Base-by-base conservation (phyloP, 2,797 vertebrate genomes). In the Pipistrellus pipistrellus region DNA sequence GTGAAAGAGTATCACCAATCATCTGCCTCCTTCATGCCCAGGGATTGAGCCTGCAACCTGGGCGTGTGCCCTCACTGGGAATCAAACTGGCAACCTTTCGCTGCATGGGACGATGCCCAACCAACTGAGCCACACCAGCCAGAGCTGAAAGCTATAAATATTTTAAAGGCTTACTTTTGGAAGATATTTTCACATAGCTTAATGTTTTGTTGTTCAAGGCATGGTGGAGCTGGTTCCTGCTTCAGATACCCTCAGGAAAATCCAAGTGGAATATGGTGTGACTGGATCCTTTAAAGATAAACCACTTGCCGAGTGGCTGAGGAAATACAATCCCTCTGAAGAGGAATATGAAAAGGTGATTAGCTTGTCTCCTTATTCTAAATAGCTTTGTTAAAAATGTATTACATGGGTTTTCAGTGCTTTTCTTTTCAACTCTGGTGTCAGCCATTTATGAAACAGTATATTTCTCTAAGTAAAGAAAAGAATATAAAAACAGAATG, bases 201-300 rank as follows among this genome's bases (percentile, higher is more conserved):
- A 68, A 72, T 96, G 30, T 83, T 46, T 97, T 98, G 84, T 91
- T 4, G n/a, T 73, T 97, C 85, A 96, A 99, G 99, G 99, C 51
- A 99, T 99, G 99, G 99, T 99, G 97, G 99, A 99, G 97, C 98
- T 99, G 97, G 99, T 99, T 94, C 99, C 99, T 41, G 99, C 99
- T 89, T 99, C 99, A 11, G 99, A 99, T 92, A 99, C 99, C 0
- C 98, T 99, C 91, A 98, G 99, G 94, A 99, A 99, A 98, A 99
- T 99, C 98, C 99, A 99, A 98, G 99, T 99, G 97, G 99, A 99
- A 96, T 99, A 99, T 81, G 99, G 99, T 48, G 99, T 99, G 93
- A 99, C 99, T 0, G 99, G 99, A 55, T 99, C 99, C 93, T 99
- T 99, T 96, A 99, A 99, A 97, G 99, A 99, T 98, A 99, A 99